These are phyloP conservation scores for Tapera naevia DNA, from an alignment of 2,797 vertebrate species.

Conservation along the genomic window DNA sequence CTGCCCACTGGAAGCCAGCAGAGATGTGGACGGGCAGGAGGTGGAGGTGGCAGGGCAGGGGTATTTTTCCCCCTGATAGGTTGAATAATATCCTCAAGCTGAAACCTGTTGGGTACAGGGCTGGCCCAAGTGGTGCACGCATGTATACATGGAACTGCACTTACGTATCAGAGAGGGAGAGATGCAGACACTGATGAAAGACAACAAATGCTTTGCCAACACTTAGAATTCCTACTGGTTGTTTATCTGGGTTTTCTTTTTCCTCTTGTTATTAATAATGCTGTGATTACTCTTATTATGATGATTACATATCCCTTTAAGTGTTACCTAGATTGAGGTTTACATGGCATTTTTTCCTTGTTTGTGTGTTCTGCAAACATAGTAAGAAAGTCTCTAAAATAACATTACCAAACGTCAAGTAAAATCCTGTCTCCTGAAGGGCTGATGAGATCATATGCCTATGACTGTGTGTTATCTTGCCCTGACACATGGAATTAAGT, in stretches of 20 bases:
- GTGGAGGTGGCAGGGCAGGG: neutral
- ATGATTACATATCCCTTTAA: constrained; percentile 11
- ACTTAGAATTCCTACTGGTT: neutral
- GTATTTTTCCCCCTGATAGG: neutral
- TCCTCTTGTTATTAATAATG: neutral
- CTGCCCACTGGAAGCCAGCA: neutral
- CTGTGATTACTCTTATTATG: neutral
- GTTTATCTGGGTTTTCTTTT: neutral
- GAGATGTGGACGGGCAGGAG: accelerated
- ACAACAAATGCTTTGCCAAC: neutral
- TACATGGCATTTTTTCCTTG: neutral
- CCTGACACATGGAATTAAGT: constrained; percentile 64
- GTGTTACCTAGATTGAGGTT: neutral
- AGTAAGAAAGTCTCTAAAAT: constrained; percentile 36
- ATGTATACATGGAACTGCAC: accelerated
- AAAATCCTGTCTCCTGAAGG: constrained; percentile 48
- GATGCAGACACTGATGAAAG: accelerated
- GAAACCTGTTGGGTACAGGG: accelerated
- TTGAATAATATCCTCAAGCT: neutral
- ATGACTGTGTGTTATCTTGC: constrained; percentile 45
- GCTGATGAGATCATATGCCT: constrained; percentile 47
- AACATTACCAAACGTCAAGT: constrained; percentile 13
- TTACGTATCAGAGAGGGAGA: neutral
- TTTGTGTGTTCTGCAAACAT: constrained; percentile 30
- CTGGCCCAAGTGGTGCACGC: accelerated